Conservation (phyloP, 2,113 vertebrate species). For the Rhinolophus ferrumequinum region DNA sequence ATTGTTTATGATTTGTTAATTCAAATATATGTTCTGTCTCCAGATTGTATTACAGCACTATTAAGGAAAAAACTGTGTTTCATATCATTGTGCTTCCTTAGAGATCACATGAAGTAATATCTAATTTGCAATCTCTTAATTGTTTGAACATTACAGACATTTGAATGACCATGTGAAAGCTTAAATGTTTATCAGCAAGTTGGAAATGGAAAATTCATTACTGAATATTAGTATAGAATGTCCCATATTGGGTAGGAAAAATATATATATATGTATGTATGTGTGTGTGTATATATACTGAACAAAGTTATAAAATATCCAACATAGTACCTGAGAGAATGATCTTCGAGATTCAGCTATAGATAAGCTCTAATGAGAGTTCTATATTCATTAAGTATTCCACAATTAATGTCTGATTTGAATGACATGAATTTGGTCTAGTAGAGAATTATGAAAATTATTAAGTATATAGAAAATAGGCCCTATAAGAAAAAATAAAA, state of each 20-base stretch:
- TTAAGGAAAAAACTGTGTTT: background rate
- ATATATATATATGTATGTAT: background rate
- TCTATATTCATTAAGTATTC: background rate
- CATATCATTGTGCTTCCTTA: background rate
- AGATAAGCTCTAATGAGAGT: background rate
- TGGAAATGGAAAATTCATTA: background rate
- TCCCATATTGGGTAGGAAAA: background rate
- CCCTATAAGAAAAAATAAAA: background rate
- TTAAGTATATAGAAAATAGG: conserved; percentile 32
- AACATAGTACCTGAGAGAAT: background rate
- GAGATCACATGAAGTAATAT: background rate
- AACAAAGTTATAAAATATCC: background rate
- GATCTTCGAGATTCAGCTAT: conserved; percentile 1
- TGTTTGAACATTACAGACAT: background rate
- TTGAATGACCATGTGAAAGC: background rate
- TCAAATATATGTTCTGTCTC: background rate
- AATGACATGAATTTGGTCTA: background rate
- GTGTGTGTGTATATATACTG: too few species aligned
- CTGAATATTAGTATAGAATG: background rate
- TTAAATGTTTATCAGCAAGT: background rate
- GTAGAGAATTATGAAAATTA: conserved; percentile 38
- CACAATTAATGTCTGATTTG: conserved; percentile 32
- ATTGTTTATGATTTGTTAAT: background rate
- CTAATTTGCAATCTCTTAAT: background rate
- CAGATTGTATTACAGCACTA: background rate